Conservation (phyloP, 2,113 vertebrate genomes). For the Falcunculus frontatus region DNA sequence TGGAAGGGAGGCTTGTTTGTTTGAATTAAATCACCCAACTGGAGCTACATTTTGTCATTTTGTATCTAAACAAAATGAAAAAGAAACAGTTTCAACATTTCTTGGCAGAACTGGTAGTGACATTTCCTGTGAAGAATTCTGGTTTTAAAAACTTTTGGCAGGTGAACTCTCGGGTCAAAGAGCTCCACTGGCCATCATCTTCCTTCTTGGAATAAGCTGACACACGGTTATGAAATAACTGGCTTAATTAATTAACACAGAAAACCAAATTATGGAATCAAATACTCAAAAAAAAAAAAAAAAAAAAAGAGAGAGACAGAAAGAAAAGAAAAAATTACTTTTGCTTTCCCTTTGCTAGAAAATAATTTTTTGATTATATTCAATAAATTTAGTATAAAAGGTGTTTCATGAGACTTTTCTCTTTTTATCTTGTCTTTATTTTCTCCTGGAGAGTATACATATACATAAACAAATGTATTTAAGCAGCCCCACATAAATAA, state of each 20-base stretch:
- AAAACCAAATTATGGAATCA: neutral
- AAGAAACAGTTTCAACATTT: neutral
- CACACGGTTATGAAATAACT: neutral
- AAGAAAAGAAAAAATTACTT: fast-evolving
- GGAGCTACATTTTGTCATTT: conserved; percentile 3
- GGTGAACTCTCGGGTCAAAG: neutral
- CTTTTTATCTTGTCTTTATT: neutral
- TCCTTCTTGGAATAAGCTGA: neutral
- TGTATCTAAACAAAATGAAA: neutral
- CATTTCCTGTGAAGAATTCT: neutral
- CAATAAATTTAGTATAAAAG: neutral
- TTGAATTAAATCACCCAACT: neutral
- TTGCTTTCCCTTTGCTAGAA: neutral
- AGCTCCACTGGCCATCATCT: neutral
- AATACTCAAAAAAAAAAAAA: neutral
- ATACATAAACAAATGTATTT: neutral
- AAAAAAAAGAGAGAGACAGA: too few species aligned
- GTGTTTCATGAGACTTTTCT: neutral
- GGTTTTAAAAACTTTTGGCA: neutral
- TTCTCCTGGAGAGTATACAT: neutral
- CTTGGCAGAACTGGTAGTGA: neutral
- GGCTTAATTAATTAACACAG: neutral
- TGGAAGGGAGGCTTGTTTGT: neutral
- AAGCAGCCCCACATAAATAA: neutral
- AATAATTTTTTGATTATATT: neutral